Percentiles rank a stretch among this genome's conserved stretches.
These are phyloP conservation scores for Melanotaenia trifasciata DNA, from an alignment of 2,797 vertebrate genomes.

Conservation along the genomic window DNA sequence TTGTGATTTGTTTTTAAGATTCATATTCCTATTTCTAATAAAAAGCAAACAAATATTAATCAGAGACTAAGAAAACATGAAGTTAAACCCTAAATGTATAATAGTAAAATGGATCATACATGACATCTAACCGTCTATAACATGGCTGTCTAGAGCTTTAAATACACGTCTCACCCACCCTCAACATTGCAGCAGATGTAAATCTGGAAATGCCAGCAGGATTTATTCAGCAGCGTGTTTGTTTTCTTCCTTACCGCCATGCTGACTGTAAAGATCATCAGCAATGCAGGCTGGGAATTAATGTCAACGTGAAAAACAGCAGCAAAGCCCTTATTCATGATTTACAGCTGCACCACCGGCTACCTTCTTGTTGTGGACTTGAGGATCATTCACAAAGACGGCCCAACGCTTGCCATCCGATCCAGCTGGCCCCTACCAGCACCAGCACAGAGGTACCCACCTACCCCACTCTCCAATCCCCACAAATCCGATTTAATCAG, in stretches of 20 bases:
- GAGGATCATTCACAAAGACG: conserved; percentile 92
- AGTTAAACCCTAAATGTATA: not conserved
- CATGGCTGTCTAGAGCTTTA: conserved; percentile 14
- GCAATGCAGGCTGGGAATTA: conserved; percentile 60
- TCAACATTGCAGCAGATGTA: conserved; percentile 48
- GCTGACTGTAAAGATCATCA: conserved; percentile 75
- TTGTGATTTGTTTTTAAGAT: not conserved
- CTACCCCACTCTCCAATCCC: conserved; percentile 84
- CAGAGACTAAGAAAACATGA: not conserved
- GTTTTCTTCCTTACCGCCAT: conserved; percentile 45
- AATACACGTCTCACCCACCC: conserved; percentile 23
- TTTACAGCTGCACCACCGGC: conserved; percentile 89
- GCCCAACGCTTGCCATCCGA: conserved; percentile 86
- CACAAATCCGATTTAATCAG: conserved; percentile 99
- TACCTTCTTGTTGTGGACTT: conserved; percentile 83
- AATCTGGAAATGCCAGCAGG: conserved; percentile 49
- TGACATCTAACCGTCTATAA: not conserved
- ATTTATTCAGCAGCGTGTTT: conserved; percentile 62
- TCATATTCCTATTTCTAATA: too few species aligned
- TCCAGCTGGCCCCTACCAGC: conserved; percentile 69
- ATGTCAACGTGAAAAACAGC: conserved; percentile 58
- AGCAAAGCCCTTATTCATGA: conserved; percentile 84
- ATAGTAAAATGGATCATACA: not conserved
- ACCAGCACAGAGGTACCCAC: conserved; percentile 68
- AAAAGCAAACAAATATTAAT: too few species aligned